Percentiles rank a stretch among this genome's conserved stretches.
Conservation (phyloP, 2,797 vertebrate species). For the Benthosema pterotum region DNA sequence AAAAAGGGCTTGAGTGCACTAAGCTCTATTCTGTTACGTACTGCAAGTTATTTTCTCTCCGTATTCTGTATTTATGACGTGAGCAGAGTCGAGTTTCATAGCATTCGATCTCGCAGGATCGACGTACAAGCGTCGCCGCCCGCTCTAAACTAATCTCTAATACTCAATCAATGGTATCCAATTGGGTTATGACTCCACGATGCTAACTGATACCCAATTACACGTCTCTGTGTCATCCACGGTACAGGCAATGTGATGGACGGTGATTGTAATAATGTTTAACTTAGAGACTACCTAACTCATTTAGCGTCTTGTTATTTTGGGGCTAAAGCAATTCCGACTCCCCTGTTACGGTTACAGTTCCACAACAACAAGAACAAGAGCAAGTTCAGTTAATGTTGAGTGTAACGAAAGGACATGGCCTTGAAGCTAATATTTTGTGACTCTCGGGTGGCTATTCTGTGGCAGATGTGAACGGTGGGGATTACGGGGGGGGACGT, state of each 20-base stretch:
- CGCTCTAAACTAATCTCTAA: constrained; percentile 60
- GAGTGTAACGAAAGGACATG: constrained; percentile 1
- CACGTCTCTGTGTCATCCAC: constrained; percentile 51
- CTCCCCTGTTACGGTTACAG: constrained; percentile 22
- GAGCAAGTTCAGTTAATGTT: constrained; percentile 43
- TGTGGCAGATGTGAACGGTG: constrained; percentile 7
- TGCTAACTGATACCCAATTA: constrained; percentile 62
- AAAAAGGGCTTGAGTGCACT: neutral
- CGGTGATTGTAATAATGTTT: constrained; percentile 58
- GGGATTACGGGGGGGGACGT: constrained; percentile 4
- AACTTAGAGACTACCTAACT: constrained; percentile 59
- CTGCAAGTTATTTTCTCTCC: constrained; percentile 6
- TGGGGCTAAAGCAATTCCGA: constrained; percentile 64
- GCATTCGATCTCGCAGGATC: constrained; percentile 26
- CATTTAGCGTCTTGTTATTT: constrained; percentile 67
- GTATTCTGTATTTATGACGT: constrained; percentile 32
- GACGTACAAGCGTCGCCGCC: constrained; percentile 18
- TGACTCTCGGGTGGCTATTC: constrained; percentile 1
- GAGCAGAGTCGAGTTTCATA: constrained; percentile 38
- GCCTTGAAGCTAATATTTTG: constrained; percentile 27
- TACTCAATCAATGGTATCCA: constrained; percentile 64
- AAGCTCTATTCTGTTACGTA: neutral
- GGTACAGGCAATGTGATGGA: constrained; percentile 61
- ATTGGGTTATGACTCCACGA: constrained; percentile 71
- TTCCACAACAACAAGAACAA: constrained; percentile 14